Evolutionary conservation across 1,140 invertebrate species (phyloP).

Genomic region (Heliconius nattereri): DNA sequence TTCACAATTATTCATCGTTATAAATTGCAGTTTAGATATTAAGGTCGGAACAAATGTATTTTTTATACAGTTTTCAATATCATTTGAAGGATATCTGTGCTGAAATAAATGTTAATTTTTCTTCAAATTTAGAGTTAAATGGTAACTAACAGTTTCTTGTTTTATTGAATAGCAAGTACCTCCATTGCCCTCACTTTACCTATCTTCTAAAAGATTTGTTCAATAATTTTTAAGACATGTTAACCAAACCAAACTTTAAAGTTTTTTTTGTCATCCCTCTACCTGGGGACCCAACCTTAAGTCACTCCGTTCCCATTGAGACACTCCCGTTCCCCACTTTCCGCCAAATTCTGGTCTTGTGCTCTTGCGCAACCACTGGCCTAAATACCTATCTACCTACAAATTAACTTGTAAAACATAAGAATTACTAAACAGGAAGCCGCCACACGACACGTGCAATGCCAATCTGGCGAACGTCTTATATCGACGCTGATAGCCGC

Average conservation of each 20-base stretch:
- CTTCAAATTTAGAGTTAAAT: background rate
- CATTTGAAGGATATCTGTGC: background rate
- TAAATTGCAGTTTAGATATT: background rate
- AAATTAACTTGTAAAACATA: background rate
- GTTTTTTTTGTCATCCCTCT: no score
- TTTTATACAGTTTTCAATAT: background rate
- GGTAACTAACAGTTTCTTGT: background rate
- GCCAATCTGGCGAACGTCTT: background rate
- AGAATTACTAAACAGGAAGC: background rate
- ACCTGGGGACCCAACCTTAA: background rate
- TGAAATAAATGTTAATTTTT: background rate
- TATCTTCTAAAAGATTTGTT: no score
- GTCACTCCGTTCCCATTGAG: background rate
- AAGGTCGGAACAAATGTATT: background rate
- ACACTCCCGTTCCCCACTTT: no score
- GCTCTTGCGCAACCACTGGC: background rate
- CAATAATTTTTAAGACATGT: no score
- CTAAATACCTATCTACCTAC: background rate
- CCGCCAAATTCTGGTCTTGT: background rate
- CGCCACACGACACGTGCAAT: background rate
- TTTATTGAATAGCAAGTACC: background rate
- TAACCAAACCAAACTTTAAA: no score
- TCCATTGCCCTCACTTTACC: no score
- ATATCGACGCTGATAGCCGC: conserved; percentile 15
- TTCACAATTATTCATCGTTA: conserved; percentile 5